Evolutionary conservation across 2,797 vertebrate genomes (phyloP), one percentile per base, ranked within the genome.

Genomic region (Acomys russatus): DNA sequence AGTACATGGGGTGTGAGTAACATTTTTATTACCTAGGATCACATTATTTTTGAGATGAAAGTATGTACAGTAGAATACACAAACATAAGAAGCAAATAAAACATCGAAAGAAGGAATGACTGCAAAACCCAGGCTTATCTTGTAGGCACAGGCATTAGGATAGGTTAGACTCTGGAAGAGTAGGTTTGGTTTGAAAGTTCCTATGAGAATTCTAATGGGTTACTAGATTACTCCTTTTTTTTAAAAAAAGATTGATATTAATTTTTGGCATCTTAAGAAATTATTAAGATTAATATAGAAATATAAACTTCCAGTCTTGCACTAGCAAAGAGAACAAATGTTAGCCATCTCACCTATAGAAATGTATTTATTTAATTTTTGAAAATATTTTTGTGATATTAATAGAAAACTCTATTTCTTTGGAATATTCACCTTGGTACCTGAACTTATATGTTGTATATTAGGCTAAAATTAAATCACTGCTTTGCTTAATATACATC

Each of bases 321-420:
- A 35, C 22, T 54, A 94, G 4, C 25, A 84, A 49, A 79, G 12
- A 44, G n/a, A 73, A 86, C 22, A 82, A 56, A 73, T 70, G 22
- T 22, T 38, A 85, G 12, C 25, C 61, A 30, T 63, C 33, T 51
- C 15, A 79, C 83, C 15, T 23, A 38, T 2, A 61, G 12, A 14
- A 35, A 92, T 8, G 44, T 54, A 56, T 59, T 92, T 44, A 61
- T 85, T 38, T 68, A 90, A 85, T 71, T 83, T 82, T 90, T 88
- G 17, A 73, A 97, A 95, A 59, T 6, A 56, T 87, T 91, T 78
- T 66, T 80, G 33, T 82, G 63, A 23, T 71, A 66, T 12, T 84
- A 49, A 56, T 54, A 56, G 22, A 7, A 85, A 2, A 35, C 78
- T 73, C 61, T 88, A 63, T n/a, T 78, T 30, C 5, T 91, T 96